Percentiles rank a stretch among this genome's conserved stretches.
Evolutionary conservation across 2,113 vertebrate species (phyloP).

Genomic region (Alces alces): DNA sequence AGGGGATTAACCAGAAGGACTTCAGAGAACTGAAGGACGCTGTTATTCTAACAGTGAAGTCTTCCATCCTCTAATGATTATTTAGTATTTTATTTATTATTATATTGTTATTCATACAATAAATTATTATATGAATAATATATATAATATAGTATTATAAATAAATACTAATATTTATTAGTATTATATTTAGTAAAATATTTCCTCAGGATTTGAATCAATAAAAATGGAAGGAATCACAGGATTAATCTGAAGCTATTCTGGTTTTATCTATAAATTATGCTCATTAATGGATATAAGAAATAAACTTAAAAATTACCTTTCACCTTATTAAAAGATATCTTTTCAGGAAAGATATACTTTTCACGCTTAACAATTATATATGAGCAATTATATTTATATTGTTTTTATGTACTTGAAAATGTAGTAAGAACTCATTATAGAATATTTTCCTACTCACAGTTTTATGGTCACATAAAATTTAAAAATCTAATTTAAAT

Average conservation of each 20-base stretch:
- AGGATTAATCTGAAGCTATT: background rate
- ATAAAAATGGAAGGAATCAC: background rate
- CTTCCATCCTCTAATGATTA: background rate
- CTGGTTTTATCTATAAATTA: background rate
- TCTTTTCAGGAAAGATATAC: background rate
- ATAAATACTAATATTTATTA: background rate
- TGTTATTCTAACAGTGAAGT: accelerated
- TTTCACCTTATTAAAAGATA: background rate
- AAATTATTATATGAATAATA: background rate
- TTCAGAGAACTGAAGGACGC: background rate
- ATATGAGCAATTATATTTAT: background rate
- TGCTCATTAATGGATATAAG: background rate
- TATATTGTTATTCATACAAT: background rate
- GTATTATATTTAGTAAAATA: background rate
- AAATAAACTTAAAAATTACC: background rate
- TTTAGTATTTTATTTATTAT: background rate
- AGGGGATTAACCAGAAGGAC: background rate
- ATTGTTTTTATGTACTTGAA: background rate
- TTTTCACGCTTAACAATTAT: background rate
- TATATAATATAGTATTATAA: background rate
- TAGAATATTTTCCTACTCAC: background rate
- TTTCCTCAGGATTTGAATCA: background rate
- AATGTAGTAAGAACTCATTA: background rate
- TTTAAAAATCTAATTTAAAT: background rate
- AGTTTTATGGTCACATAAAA: background rate